phyloP scores from a whole-genome alignment of 1,140 invertebrate species.

The Scaptomyza pallida region DNA sequence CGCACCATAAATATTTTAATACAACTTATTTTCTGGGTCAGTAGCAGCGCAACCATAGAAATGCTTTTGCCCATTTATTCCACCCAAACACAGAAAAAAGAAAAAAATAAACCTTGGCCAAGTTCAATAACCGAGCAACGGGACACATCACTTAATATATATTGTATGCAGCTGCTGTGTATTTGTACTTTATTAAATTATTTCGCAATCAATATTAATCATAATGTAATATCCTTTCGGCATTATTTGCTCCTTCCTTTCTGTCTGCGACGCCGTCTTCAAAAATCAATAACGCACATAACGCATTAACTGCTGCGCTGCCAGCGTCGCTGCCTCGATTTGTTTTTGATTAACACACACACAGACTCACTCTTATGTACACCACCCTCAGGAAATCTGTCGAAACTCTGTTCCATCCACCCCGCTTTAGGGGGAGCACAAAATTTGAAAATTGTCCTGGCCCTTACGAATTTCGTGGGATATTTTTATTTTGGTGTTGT shows the following conservation, averaged over 20 bases:
- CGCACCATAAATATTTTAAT: constrained; percentile 49
- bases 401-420: constrained; percentile 14
- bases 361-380: neutral
- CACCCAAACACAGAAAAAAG: constrained; percentile 9
- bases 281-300: constrained; percentile 74
- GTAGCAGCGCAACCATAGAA: constrained; percentile 56
- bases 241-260: constrained; percentile 55
- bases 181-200: constrained; percentile 67
- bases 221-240: constrained; percentile 66
- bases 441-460: constrained; percentile 33
- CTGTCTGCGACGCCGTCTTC: constrained; percentile 15
- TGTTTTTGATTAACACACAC: constrained; percentile 49
- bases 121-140: constrained; percentile 66
- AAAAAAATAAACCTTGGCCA: constrained; percentile 25
- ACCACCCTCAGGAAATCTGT: constrained; percentile 13
- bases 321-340: constrained; percentile 52
- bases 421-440: constrained; percentile 9
- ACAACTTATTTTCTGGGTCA: constrained; percentile 71
- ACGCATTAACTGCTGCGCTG: constrained; percentile 25
- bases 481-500: constrained; percentile 30
- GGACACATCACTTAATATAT: neutral
- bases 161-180: constrained; percentile 22
- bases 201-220: constrained; percentile 77
- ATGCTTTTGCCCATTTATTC: constrained; percentile 40
- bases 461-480: constrained; percentile 29